Base-by-base conservation (phyloP, 2,797 vertebrate genomes). In the Linurgus olivaceus region DNA sequence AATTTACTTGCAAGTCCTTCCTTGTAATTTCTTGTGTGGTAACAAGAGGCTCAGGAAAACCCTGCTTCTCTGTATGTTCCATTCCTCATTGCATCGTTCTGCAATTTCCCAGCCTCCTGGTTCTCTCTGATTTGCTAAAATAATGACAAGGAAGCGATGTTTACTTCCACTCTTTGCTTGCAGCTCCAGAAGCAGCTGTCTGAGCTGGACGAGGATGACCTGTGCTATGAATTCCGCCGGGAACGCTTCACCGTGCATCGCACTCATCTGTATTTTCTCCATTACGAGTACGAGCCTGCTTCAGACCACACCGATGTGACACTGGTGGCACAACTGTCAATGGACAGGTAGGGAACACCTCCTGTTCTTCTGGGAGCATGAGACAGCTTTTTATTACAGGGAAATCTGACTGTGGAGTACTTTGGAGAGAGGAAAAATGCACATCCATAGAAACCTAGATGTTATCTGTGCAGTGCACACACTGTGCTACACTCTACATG, bases 111-210 rank as follows among this genome's bases (percentile, higher is more conserved):
- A 74, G 71, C 25, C 42, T 88, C 20, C 50, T 59, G 4, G 2
- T 76, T 66, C 48, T 59, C 57, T 51, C 74, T 47, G 23, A 21
- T 23, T 85, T 50, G 9, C 72, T 68, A 10, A 55, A 72, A 47
- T n/a, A 62, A 50, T 74, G 25, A 12, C 11, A 37, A 68, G 59
- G 61, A 68, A 29, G 11, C 28, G 11, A 6, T 4, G 20, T 65
- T 70, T 61, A 6, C 16, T 5, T 50, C 18, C 8, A 0, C n/a
- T 91, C 13, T 93, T 62, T 15, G 44, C 50, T 83, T 54, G 26
- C 98, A 99, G 99, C 99, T 99, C 83, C 99, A 99, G 98, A 99
- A 99, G 96, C 99, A 99, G 58, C 97, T 99, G 20, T 99, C 98
- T 0, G 99, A 99, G 97, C 98, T 99, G 87, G 99, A 99, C 0